Evolutionary conservation across 1,140 invertebrate genomes (phyloP), one percentile per base, ranked within the genome.

Genomic region (Stegodyphus mimosarum): DNA sequence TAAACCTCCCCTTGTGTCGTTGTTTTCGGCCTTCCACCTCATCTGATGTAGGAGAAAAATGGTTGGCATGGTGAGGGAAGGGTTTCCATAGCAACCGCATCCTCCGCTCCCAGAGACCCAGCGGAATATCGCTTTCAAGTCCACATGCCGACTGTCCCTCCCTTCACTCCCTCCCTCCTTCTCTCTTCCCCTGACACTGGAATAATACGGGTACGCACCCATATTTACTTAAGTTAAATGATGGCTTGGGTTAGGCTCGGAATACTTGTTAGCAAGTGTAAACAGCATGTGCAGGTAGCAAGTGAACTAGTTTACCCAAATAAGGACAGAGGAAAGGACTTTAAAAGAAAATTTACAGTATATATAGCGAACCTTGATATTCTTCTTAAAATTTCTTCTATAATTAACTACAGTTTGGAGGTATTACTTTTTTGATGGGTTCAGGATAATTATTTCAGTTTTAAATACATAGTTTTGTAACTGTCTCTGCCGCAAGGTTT

Each of bases 1-100:
- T 60, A 60, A 9, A 60, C 9, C 64, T 52, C 72, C 72, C 72
- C 81, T 49, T 10, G 50, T 76, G 60, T 70, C 73, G 72, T 76
- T 84, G 81, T 84, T 84, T 84, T 84, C 81, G 33, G 71, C 73
- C 81, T 84, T 84, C 81, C 81, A 76, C 81, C 81, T 70, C 81
- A 84, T 84, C 81, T 84, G 81, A 84, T 84, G 81, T 84, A 76
- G 81, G 81, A 84, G 81, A 84, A 84, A 84, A 84, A 84, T 84
- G 81, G 81, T 84, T 70, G 81, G 72, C 70, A 84, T 60, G 81
- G 81, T 76, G 81, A 84, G 64, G 81, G 81, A 84, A 84, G 81
- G 72, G 81, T 84, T 84, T 75, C 81, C 64, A 84, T 84, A 50
- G 66, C 81, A 76, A 84, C 81, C 81, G 81, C 81, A 84, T 84